phyloP scores from a whole-genome alignment of 2,888 invertebrate species.

The Strigamia transsilvanica region DNA sequence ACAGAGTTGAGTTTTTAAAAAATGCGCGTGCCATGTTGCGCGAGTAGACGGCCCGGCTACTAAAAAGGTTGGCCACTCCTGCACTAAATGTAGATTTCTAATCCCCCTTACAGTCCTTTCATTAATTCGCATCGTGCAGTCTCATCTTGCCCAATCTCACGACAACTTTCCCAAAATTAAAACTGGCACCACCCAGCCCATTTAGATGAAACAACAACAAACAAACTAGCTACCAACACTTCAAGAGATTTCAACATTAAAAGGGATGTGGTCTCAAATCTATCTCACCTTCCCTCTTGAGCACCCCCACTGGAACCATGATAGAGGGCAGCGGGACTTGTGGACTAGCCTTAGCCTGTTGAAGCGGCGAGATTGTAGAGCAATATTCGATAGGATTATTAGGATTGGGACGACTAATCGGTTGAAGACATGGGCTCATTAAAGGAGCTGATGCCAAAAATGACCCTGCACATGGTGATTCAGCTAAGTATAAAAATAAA shows the following conservation, averaged over 20 bases:
- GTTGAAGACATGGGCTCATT: background rate
- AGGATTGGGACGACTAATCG: constrained; percentile 74
- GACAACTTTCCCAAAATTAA: no score
- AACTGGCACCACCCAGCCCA: no score
- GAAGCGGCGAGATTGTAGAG: constrained; percentile 80
- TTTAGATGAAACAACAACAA: no score
- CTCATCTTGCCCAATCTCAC: no score
- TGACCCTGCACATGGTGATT: background rate
- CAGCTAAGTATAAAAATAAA: background rate
- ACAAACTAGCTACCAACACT: no score
- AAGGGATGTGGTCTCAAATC: background rate
- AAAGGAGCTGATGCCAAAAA: constrained; percentile 9
- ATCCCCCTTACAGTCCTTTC: no score
- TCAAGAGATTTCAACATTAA: background rate
- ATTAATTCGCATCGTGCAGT: no score
- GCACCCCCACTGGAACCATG: constrained; percentile 85
- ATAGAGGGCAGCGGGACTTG: constrained; percentile 72
- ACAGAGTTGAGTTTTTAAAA: no score
- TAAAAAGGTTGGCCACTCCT: no score
- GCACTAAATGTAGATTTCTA: no score
- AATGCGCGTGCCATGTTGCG: no score
- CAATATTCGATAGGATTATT: constrained; percentile 89
- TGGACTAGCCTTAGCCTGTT: constrained; percentile 72
- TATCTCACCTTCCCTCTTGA: constrained; percentile 74
- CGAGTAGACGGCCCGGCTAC: no score